These are phyloP conservation scores for Brachionus manjavacas DNA, from an alignment of 1,140 invertebrate genomes.

Conservation along the genomic window DNA sequence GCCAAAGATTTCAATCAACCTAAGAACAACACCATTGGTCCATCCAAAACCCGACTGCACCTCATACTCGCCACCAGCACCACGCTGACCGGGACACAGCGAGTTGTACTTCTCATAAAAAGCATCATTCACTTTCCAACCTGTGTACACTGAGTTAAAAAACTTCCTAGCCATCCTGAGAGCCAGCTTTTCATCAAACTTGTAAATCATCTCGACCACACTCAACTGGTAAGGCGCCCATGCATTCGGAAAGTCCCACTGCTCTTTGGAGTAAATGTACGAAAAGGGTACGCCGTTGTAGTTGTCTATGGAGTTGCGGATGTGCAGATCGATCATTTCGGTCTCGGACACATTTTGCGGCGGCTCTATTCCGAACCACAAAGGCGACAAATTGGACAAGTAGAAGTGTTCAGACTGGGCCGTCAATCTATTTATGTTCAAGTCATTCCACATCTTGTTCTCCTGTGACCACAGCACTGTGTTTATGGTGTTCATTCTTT, in stretches of 20 bases:
- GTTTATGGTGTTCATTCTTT: constrained; percentile 67
- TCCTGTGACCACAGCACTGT: constrained; percentile 78
- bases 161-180: constrained; percentile 71
- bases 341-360: neutral
- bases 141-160: constrained; percentile 74
- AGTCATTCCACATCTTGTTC: constrained; percentile 79
- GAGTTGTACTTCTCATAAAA: constrained; percentile 90
- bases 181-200: constrained; percentile 67
- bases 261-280: constrained; percentile 72
- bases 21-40: constrained; percentile 83
- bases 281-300: constrained; percentile 74
- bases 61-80: constrained; percentile 80
- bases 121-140: constrained; percentile 65
- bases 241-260: constrained; percentile 90
- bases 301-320: neutral
- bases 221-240: constrained; percentile 82
- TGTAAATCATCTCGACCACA: constrained; percentile 64
- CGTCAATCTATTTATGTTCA: constrained; percentile 63
- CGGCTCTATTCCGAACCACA: constrained; percentile 65
- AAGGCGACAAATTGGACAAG: constrained; percentile 75
- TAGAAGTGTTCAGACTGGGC: constrained; percentile 68
- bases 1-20: constrained; percentile 61
- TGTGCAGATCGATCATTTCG: neutral
- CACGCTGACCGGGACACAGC: constrained; percentile 64
- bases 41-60: constrained; percentile 87